Base-by-base conservation (phyloP, 2,888 invertebrate genomes). In the Pherbina coryleti region DNA sequence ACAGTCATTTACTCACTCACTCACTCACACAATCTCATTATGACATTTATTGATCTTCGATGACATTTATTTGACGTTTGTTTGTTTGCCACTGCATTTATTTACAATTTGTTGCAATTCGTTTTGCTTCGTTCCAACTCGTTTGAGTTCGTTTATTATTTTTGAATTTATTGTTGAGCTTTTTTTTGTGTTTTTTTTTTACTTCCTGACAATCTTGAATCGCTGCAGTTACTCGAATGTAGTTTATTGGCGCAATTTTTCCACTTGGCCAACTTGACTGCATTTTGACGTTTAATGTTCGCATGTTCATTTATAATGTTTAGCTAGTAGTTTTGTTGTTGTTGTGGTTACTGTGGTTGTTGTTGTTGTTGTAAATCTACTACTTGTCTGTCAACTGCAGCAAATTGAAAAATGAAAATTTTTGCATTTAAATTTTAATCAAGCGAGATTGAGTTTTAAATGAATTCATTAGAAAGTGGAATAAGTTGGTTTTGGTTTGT, bases 11-110 rank as follows among this genome's bases (percentile, higher is more conserved):
- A 44, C 44, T 44, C 44, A 44, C 44, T 44, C 44, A 44, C 64
- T 17, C 34, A 28, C 28, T n/a, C 64, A 31, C 64, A 34, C 31
- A 22, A 62, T 5, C 64, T 31, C 64, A 37, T 60, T 72, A 72
- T 72, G 72, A 60, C 72, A 49, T 62, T 73, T 44, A 73, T 73
- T 73, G 67, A 67, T 55, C 55, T 67, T 55, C 55, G 37, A 44
- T 73, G 73, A 73, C 73, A 49, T 62, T 73, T 73, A 73, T 73
- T 28, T 73, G 73, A 62, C 73, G 49, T 73, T 73, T 73, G 62
- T 73, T 60, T 73, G 28, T 60, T 73, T 62, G 60, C 34, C 34
- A 57, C 67, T 67, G 75, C 66, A 34, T 55, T 67, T 72, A 72
- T 74, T 74, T 22, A 53, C 74, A 69, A 69, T 69, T 69, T 69